A percentile compares a stretch with the other conserved stretches of the same genome.
These are phyloP conservation scores for Drosophila rufa DNA, from an alignment of 1,140 invertebrate genomes.

Conservation along the genomic window DNA sequence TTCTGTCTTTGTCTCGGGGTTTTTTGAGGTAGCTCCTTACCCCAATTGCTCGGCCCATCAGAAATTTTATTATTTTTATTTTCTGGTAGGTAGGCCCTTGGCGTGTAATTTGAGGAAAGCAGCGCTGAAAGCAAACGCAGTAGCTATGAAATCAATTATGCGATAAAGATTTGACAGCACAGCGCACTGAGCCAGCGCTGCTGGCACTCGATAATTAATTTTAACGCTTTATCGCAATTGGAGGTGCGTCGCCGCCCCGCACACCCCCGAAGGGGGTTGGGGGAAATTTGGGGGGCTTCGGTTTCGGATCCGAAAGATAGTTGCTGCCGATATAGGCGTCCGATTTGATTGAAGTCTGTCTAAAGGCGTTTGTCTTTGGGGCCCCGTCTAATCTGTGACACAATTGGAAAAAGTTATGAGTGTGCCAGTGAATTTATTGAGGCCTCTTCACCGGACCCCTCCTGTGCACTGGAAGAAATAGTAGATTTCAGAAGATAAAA, in stretches of 20 bases:
- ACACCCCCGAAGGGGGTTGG: neutral
- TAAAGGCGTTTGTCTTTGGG: conserved; percentile 48
- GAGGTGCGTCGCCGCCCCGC: conserved; percentile 69
- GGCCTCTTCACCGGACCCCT: neutral
- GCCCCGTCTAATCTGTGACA: conserved; percentile 67
- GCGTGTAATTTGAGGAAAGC: conserved; percentile 71
- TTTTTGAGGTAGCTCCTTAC: conserved; percentile 72
- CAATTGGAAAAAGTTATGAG: conserved; percentile 75
- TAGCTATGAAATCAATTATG: conserved; percentile 84
- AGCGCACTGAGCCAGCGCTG: conserved; percentile 72
- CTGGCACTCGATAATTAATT: conserved; percentile 77
- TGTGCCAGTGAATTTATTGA: conserved; percentile 72
- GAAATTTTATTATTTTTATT: conserved; percentile 20
- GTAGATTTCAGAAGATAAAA: neutral
- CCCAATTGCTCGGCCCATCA: conserved; percentile 67
- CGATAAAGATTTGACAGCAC: conserved; percentile 84
- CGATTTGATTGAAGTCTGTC: conserved; percentile 83
- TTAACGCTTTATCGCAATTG: conserved; percentile 81
- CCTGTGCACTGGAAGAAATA: neutral
- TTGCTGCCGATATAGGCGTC: conserved; percentile 61
- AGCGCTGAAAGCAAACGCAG: conserved; percentile 77
- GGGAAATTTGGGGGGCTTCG: conserved; percentile 8
- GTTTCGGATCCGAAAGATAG: conserved; percentile 46
- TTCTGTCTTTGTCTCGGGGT: conserved; percentile 1
- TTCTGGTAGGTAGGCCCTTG: conserved; percentile 33